phyloP scores from a whole-genome alignment of 1,140 invertebrate species.

The Tetraneura akinire region DNA sequence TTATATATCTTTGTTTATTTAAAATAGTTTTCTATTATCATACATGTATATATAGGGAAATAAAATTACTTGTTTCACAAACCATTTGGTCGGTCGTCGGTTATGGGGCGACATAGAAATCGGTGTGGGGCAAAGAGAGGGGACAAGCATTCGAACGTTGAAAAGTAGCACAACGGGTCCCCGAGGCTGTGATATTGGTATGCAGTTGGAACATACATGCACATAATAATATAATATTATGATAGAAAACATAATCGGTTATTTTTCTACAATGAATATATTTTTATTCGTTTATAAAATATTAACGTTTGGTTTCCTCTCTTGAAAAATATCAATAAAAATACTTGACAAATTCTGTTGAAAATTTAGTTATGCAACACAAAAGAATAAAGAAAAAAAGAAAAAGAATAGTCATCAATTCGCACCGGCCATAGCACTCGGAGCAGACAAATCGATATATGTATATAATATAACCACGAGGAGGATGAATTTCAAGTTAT shows the following conservation, averaged over 20 bases:
- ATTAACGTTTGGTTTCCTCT: background rate
- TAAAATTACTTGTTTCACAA: slow-evolving; percentile 22
- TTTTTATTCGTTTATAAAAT: slow-evolving; percentile 19
- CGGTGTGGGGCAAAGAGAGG: background rate
- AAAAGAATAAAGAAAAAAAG: slow-evolving; percentile 22
- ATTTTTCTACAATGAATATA: slow-evolving; percentile 40
- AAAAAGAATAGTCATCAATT: background rate
- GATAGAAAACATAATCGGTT: slow-evolving; percentile 40
- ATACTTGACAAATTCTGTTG: slow-evolving; percentile 49
- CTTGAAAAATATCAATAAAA: slow-evolving; percentile 37
- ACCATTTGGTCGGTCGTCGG: background rate
- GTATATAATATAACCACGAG: background rate
- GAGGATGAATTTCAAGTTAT: slow-evolving; percentile 35
- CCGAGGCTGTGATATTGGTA: slow-evolving; percentile 32
- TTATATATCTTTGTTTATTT: too few species aligned
- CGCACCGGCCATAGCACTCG: background rate
- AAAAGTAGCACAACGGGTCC: slow-evolving; percentile 44
- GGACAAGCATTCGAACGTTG: background rate
- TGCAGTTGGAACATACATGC: background rate
- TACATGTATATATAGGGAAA: background rate
- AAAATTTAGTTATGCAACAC: background rate
- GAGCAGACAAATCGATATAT: slow-evolving; percentile 25
- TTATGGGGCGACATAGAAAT: background rate
- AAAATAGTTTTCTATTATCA: too few species aligned
- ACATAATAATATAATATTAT: too few species aligned